Conservation (phyloP, 2,113 vertebrate species). For the Gasterosteus nipponicus region DNA sequence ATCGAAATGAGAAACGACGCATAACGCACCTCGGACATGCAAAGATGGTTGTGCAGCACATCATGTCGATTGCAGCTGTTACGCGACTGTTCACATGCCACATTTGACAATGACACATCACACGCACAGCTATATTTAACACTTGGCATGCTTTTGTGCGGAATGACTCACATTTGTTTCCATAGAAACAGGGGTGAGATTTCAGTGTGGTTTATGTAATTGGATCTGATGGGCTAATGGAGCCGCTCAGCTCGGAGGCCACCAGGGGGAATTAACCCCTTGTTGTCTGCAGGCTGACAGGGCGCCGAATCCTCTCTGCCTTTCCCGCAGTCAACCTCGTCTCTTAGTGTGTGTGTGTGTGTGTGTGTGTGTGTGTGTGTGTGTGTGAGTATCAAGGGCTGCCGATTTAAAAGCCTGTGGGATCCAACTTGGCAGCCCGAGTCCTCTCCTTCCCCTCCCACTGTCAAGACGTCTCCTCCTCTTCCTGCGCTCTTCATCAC, state of each 20-base stretch:
- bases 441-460: conserved; percentile 53
- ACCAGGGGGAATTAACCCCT: conserved; percentile 64
- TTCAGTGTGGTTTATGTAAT: conserved; percentile 61
- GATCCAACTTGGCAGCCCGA: conserved; percentile 53
- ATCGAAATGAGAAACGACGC: background rate
- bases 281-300: background rate
- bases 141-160: conserved; percentile 50
- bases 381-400: background rate
- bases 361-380: background rate
- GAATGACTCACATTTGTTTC: conserved; percentile 64
- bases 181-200: conserved; percentile 67
- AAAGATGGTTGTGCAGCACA: conserved; percentile 1
- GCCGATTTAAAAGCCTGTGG: conserved; percentile 42
- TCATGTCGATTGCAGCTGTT: conserved; percentile 51
- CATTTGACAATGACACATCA: conserved; percentile 64
- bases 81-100: conserved; percentile 53
- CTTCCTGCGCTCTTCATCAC: conserved; percentile 48
- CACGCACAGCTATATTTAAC: conserved; percentile 65
- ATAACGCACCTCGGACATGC: conserved; percentile 12
- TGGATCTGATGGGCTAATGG: conserved; percentile 64
- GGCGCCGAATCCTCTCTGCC: background rate
- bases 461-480: conserved; percentile 65
- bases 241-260: conserved; percentile 40
- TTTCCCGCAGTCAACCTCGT: conserved; percentile 12
- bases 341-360: background rate